phyloP scores from a whole-genome alignment of 1,140 invertebrate genomes.

The Pissodes strobi region DNA sequence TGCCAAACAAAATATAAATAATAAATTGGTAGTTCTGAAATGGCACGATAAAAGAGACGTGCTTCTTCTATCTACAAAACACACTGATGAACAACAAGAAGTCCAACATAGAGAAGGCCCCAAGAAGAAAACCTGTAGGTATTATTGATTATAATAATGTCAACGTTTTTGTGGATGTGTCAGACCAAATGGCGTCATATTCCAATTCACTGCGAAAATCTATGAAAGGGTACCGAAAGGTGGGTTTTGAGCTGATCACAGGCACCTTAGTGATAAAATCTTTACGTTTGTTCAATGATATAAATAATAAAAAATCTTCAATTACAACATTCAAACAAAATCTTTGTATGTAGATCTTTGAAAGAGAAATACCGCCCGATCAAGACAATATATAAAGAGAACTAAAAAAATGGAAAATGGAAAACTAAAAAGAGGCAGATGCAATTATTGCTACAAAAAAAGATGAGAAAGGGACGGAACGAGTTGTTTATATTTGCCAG shows the following conservation, averaged over 20 bases:
- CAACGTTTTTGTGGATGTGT: neutral
- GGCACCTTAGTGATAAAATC: neutral
- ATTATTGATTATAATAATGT: neutral
- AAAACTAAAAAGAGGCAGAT: too few species aligned
- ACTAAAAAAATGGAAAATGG: too few species aligned
- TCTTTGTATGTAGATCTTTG: too few species aligned
- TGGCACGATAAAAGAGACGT: too few species aligned
- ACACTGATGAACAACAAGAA: too few species aligned
- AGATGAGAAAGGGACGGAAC: too few species aligned
- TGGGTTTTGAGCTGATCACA: neutral
- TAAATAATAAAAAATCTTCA: too few species aligned
- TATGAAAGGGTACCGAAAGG: neutral
- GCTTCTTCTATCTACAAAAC: neutral
- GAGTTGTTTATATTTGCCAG: too few species aligned
- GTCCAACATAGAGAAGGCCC: neutral
- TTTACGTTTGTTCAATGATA: neutral
- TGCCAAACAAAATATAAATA: conserved; percentile 28
- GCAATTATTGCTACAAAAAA: too few species aligned
- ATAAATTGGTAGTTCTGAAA: conserved; percentile 52
- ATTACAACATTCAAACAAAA: neutral
- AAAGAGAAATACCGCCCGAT: too few species aligned
- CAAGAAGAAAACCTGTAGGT: neutral
- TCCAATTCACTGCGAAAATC: neutral
- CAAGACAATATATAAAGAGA: too few species aligned
- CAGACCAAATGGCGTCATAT: neutral